Evolutionary conservation across 2,113 vertebrate genomes (phyloP).

Genomic region (Halcyon malimbica): DNA sequence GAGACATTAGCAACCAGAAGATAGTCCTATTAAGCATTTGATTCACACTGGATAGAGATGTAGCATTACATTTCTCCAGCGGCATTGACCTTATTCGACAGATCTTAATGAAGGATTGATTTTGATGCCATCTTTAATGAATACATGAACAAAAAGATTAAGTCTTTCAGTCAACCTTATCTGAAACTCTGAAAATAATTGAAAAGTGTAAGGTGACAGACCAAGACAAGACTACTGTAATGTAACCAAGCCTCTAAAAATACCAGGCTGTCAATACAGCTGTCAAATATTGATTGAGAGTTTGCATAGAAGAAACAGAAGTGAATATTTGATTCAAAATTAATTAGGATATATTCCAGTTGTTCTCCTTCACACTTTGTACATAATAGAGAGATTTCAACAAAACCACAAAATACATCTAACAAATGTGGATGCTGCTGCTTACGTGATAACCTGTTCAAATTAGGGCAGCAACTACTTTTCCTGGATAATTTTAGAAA

Average conservation of each 20-base stretch:
- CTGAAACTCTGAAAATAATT: constrained; percentile 33
- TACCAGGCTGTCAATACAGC: not conserved
- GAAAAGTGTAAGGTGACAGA: constrained; percentile 24
- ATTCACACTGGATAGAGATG: not conserved
- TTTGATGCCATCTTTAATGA: constrained; percentile 27
- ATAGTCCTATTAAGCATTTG: not conserved
- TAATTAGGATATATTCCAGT: not conserved
- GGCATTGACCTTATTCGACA: not conserved
- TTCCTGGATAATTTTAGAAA: not conserved
- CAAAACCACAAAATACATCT: not conserved
- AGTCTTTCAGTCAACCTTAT: constrained; percentile 19
- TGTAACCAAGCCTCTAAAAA: not conserved
- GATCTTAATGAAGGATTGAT: constrained; percentile 38
- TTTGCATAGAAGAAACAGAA: not conserved
- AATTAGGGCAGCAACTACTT: not conserved
- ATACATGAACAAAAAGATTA: not conserved
- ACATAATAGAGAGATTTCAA: not conserved
- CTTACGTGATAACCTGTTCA: not conserved
- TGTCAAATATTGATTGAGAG: not conserved
- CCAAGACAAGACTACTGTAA: not conserved
- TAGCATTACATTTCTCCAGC: not conserved
- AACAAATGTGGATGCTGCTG: not conserved
- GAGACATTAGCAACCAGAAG: not conserved
- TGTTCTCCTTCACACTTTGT: not conserved
- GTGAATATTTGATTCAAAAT: not conserved